Conservation (phyloP, 2,113 vertebrate species). For the Leptodactylus fuscus region DNA sequence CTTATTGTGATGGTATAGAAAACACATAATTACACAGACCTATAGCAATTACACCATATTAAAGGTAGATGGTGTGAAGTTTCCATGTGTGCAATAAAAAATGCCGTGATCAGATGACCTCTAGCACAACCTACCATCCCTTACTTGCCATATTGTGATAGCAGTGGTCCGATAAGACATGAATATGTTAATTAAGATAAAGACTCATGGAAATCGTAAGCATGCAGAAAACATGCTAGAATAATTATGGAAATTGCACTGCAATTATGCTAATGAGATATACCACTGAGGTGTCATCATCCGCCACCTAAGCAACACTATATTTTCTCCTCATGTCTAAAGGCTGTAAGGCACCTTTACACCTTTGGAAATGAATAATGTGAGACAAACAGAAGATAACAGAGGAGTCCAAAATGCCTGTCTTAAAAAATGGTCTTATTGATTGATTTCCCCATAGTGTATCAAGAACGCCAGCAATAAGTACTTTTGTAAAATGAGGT, state of each 20-base stretch:
- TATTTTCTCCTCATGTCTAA: background rate
- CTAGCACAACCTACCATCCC: conserved; percentile 37
- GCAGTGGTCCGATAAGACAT: conserved; percentile 40
- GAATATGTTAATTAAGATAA: conserved; percentile 57
- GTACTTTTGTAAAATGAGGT: background rate
- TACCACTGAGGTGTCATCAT: conserved; percentile 49
- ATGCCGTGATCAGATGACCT: conserved; percentile 37
- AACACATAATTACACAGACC: background rate
- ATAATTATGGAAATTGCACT: conserved; percentile 55
- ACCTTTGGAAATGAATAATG: conserved; percentile 13
- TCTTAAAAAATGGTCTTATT: background rate
- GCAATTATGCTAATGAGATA: conserved; percentile 57
- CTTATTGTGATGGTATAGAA: background rate
- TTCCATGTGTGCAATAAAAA: conserved; percentile 19
- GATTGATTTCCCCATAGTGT: background rate
- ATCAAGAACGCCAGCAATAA: background rate
- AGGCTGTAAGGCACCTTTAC: conserved; percentile 17
- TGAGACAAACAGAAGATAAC: background rate
- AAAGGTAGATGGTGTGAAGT: background rate
- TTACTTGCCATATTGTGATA: conserved; percentile 46
- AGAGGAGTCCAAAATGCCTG: background rate
- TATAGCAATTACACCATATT: background rate
- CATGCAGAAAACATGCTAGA: conserved; percentile 49
- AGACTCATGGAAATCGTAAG: conserved; percentile 45
- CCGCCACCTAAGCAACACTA: conserved; percentile 35